Conservation (phyloP, 2,113 vertebrate species). For the Acanthochromis polyacanthus region DNA sequence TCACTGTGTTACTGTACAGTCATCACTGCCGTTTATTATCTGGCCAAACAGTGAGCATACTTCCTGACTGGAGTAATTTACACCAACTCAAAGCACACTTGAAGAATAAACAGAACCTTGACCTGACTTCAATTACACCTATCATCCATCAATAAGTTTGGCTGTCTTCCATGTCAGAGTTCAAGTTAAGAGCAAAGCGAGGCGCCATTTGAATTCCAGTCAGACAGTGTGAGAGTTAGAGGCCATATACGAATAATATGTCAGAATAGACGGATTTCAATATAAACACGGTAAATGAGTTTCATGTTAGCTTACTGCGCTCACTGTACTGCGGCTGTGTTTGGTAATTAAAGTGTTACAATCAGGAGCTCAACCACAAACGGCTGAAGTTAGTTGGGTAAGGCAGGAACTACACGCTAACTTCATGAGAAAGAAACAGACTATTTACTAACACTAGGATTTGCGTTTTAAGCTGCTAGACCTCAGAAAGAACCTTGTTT, state of each 20-base stretch:
- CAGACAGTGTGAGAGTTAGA: conserved; percentile 9
- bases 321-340: not conserved
- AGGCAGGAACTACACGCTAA: not conserved
- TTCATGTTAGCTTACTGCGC: not conserved
- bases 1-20: not conserved
- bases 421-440: too few species aligned
- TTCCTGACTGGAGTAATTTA: not conserved
- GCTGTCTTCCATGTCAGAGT: not conserved
- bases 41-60: not conserved
- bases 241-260: not conserved
- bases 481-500: not conserved
- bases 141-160: not conserved
- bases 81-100: not conserved
- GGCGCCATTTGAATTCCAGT: not conserved
- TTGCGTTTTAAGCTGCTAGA: too few species aligned
- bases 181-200: not conserved
- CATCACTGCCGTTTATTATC: not conserved
- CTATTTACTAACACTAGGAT: too few species aligned
- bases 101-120: conserved; percentile 1
- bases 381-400: not conserved
- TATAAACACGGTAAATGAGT: not conserved
- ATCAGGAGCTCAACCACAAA: not conserved
- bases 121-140: not conserved
- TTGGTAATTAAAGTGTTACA: not conserved
- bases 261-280: not conserved